Percentiles rank a stretch among this genome's conserved stretches.
phyloP scores from a whole-genome alignment of 2,797 vertebrate genomes.

The Neosilurus mollespiculum region DNA sequence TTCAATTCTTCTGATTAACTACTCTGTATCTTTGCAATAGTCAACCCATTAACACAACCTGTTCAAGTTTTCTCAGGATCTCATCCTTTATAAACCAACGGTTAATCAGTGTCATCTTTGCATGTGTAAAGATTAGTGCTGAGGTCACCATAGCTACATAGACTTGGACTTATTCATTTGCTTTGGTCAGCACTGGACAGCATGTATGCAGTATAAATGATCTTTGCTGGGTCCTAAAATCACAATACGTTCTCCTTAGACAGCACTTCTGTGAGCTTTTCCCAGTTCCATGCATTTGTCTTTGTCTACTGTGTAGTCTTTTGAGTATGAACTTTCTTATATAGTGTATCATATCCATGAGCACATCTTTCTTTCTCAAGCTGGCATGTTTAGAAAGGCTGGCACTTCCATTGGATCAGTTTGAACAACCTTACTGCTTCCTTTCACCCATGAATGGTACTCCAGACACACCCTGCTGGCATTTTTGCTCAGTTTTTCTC shows the following conservation, averaged over 20 bases:
- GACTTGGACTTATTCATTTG: not conserved
- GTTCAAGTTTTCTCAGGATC: too few relatives aligned
- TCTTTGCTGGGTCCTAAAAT: not conserved
- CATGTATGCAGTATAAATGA: not conserved
- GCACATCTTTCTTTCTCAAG: not conserved
- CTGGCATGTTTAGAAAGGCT: not conserved
- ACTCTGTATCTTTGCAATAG: not conserved
- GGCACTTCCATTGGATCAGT: not conserved
- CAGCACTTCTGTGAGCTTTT: not conserved
- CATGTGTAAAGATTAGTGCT: too few relatives aligned
- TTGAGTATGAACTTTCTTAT: not conserved
- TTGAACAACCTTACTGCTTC: not conserved
- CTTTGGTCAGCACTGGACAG: not conserved
- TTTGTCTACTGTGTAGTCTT: not conserved
- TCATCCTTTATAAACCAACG: too few relatives aligned
- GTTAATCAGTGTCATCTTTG: too few relatives aligned
- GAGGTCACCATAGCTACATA: not conserved
- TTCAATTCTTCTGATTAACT: too few relatives aligned
- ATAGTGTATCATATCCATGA: not conserved
- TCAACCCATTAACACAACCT: too few relatives aligned
- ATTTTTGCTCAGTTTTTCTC: not conserved
- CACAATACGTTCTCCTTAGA: too few relatives aligned
- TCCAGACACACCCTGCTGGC: not conserved
- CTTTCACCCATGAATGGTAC: constrained; percentile 1
- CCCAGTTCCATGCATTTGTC: not conserved